Base-by-base conservation (phyloP, 2,797 vertebrate genomes). In the Austrolebias charrua region DNA sequence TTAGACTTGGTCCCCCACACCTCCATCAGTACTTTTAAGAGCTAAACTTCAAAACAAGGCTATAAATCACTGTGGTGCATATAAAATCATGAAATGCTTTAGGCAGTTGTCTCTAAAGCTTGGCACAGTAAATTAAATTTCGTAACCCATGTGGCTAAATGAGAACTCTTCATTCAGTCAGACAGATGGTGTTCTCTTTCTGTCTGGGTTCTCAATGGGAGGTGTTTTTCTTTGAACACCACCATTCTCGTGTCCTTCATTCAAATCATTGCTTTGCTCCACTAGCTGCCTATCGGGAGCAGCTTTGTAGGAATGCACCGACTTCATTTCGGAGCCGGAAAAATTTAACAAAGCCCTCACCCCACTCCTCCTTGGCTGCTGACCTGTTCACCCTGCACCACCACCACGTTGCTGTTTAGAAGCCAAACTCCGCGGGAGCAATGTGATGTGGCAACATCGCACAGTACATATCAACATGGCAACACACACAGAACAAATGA, bases 221-320 rank as follows among this genome's bases (percentile, higher is more conserved):
- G 79, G 76, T 76, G 82, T 81, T 86, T 71, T 65, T n/a, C n/a
- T n/a, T n/a, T n/a, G n/a, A n/a, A n/a, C n/a, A n/a, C n/a, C n/a
- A n/a, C n/a, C n/a, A n/a, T n/a, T 88, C 82, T 82, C 77, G 64
- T 59, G 60, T 66, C 68, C 56, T 80, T 84, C 73, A 82, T 84
- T 90, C 82, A 86, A 60, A 46, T 66, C 59, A 66, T 78, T 86
- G 85, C 82, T 85, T 68, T 81, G 86, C 84, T 90, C 83, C 83
- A 80, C 70, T 77, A 69, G 65, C 73, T 75, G 72, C 67, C 84
- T 81, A 81, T 78, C 77, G 82, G 78, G 83, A 84, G 85, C 73
- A 77, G 85, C 84, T 81, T 76, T 49, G 56, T 60, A 87, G 90
- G 91, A 91, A 91, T 90, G 88, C 79, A 82, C 78, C 85, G 86